Percentiles rank a stretch among this genome's conserved stretches.
Conservation (phyloP, 2,797 vertebrate species). For the Dromococcyx pavoninus region DNA sequence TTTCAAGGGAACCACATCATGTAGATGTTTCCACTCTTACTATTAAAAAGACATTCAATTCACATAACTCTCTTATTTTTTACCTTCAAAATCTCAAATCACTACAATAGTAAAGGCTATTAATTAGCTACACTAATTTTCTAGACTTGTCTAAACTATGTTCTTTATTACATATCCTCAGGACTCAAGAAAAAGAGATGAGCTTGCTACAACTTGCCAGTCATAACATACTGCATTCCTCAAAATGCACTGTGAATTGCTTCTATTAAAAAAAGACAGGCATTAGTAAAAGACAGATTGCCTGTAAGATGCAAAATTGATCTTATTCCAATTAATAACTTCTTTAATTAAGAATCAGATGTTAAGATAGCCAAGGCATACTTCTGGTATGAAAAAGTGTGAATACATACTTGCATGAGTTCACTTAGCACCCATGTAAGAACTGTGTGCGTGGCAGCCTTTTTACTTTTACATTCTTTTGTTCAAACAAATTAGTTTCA, state of each 20-base stretch:
- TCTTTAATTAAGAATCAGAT: not conserved
- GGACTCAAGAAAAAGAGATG: not conserved
- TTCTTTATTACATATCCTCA: not conserved
- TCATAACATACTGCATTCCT: not conserved
- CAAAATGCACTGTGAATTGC: not conserved
- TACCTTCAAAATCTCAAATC: not conserved
- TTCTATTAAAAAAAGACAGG: not conserved
- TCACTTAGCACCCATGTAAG: not conserved
- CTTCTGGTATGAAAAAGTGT: not conserved
- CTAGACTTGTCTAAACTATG: not conserved
- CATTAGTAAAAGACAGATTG: not conserved
- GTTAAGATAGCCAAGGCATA: not conserved
- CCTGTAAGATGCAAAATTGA: not conserved
- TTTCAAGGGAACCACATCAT: not conserved
- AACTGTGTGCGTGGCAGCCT: not conserved
- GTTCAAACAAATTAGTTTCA: not conserved
- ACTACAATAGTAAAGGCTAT: not conserved
- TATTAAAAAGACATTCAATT: not conserved
- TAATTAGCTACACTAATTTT: not conserved
- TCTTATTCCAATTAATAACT: not conserved
- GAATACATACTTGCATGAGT: not conserved
- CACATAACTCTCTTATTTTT: not conserved
- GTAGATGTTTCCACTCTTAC: not conserved
- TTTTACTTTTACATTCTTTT: not conserved
- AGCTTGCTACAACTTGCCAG: conserved; percentile 26